These are phyloP conservation scores for Brienomyrus longianalis DNA, from an alignment of 2,113 vertebrate genomes.

Conservation along the genomic window DNA sequence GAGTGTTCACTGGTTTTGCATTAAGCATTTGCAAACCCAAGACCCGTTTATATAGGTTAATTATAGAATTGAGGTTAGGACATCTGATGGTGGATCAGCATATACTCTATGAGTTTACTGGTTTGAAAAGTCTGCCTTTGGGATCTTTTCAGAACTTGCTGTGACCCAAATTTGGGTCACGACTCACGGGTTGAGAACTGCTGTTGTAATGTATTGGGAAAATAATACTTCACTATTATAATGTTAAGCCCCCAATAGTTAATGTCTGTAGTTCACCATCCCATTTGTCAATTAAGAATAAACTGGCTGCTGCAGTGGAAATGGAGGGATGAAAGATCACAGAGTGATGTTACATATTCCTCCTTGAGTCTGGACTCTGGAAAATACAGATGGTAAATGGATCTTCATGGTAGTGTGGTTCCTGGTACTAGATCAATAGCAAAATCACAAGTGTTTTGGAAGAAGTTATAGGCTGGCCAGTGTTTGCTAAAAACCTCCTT, in stretches of 20 bases:
- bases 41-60: too few relatives aligned
- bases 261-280: background rate
- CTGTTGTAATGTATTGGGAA: background rate
- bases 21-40: too few relatives aligned
- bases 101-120: too few relatives aligned
- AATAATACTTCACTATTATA: background rate
- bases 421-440: background rate
- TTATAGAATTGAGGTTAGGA: too few relatives aligned
- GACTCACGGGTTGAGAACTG: too few relatives aligned
- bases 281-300: background rate
- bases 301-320: background rate
- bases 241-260: background rate
- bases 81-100: too few relatives aligned
- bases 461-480: background rate
- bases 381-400: background rate
- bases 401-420: background rate
- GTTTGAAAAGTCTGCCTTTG: too few relatives aligned
- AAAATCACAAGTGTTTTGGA: background rate
- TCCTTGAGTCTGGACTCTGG: background rate
- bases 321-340: background rate
- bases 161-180: too few relatives aligned
- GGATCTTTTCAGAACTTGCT: too few relatives aligned
- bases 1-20: too few relatives aligned
- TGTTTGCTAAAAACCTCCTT: background rate
- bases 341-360: background rate